Evolutionary conservation across 2,113 vertebrate genomes (phyloP), one percentile per base, ranked within the genome.

Genomic region (Xyliphius kryptos): DNA sequence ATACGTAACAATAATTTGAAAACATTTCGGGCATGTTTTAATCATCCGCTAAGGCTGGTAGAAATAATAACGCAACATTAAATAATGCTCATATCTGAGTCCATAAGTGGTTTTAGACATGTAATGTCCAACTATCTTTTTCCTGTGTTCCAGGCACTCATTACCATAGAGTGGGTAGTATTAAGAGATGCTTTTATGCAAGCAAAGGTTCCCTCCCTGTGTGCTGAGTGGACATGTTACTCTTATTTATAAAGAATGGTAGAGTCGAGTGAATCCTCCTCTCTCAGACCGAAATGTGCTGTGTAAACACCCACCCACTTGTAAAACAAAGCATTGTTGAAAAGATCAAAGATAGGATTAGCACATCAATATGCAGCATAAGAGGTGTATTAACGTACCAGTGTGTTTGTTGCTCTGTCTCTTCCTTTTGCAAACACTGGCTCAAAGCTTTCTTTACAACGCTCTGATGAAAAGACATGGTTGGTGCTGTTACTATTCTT

Each of bases 301-400:
- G 40, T 19, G 32, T 69, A 71, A 71, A 71, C 62, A 62, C 41
- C 38, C 59, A 61, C 58, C 58, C 56, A 57, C 68, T 69, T 20
- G 11, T 67, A 62, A 71, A 63, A 70, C 67, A 54, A 58, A 64
- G 55, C 52, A 43, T 54, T 58, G 59, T 61, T 49, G 20, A 43
- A 65, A 48, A 64, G 67, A 68, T 70, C 67, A 77, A 70, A 69
- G 67, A 59, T 22, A 56, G 38, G 64, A 75, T 74, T 67, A 64
- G 64, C 70, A 68, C 62, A 66, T 72, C 59, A 74, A 65, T 72
- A 57, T 54, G 26, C 46, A 20, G 17, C 16, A 40, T 14, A 56
- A 56, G 62, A 63, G 59, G 47, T 38, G 41, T 55, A 62, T 70
- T 66, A 76, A 62, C 66, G 63, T 5, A 13, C 14, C 36, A 7